phyloP scores from a whole-genome alignment of 1,140 invertebrate genomes.

The Neodiprion virginianus region DNA sequence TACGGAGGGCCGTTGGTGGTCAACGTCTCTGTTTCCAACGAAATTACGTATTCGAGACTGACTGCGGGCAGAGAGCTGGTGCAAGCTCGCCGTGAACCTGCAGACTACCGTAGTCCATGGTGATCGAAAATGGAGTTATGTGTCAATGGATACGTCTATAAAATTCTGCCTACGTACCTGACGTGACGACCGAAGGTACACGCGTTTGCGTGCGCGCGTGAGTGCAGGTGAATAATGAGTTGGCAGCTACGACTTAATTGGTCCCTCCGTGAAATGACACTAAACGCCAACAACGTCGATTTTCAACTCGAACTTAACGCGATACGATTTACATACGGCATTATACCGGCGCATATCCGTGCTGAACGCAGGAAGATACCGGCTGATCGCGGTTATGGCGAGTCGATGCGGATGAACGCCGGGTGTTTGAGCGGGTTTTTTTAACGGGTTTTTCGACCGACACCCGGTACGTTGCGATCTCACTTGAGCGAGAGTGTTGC shows the following conservation, averaged over 20 bases:
- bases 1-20: not conserved
- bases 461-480: conserved; percentile 6
- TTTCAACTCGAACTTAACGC: not conserved
- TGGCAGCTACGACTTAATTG: conserved; percentile 4
- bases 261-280: not conserved
- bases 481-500: conserved; percentile 3
- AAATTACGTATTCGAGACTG: not conserved
- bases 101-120: not conserved
- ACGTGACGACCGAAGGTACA: not conserved
- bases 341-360: not conserved
- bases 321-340: not conserved
- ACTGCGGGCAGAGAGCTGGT: not conserved
- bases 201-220: too few species aligned
- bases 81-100: not conserved
- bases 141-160: not conserved
- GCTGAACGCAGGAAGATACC: too few species aligned
- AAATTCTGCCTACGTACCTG: not conserved
- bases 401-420: too few species aligned
- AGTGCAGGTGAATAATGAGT: not conserved
- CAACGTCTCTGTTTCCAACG: not conserved
- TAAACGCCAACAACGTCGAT: not conserved
- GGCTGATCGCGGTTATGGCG: too few species aligned
- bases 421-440: too few species aligned
- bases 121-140: not conserved
- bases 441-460: not conserved